Evolutionary conservation across 2,888 invertebrate species (phyloP).

Genomic region (Cephus pulcher): DNA sequence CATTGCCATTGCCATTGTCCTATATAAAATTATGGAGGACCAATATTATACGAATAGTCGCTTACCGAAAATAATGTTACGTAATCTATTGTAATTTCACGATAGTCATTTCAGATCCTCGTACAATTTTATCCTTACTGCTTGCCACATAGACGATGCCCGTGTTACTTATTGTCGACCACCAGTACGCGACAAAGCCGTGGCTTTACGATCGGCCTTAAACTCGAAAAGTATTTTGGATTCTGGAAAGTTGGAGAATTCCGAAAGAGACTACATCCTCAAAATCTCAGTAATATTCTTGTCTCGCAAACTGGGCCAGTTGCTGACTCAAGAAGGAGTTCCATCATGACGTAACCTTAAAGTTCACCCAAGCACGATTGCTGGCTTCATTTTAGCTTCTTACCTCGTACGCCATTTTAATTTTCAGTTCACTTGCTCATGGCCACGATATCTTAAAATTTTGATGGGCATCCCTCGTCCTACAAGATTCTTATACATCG

Average conservation of each 20-base stretch:
- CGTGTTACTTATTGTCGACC: background rate
- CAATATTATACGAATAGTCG: background rate
- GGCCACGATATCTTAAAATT: background rate
- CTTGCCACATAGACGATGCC: background rate
- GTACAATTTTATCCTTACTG: background rate
- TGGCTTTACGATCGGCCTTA: background rate
- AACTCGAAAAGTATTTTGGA: background rate
- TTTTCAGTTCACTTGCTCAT: background rate
- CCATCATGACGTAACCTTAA: too few species aligned
- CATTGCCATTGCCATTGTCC: background rate
- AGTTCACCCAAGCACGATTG: background rate
- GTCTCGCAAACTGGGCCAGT: background rate
- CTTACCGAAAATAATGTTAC: background rate
- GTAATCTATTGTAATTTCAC: background rate
- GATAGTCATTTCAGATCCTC: background rate
- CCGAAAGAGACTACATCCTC: background rate
- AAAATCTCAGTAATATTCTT: background rate
- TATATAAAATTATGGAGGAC: background rate
- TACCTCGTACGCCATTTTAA: background rate
- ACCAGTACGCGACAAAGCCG: background rate
- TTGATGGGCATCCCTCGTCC: background rate
- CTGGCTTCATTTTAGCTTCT: background rate
- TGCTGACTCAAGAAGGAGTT: background rate
- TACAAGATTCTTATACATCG: background rate
- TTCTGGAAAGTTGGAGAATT: background rate